These are phyloP conservation scores for Ciona savignyi DNA, from an alignment of 23 tunicate species.

Conservation along the genomic window DNA sequence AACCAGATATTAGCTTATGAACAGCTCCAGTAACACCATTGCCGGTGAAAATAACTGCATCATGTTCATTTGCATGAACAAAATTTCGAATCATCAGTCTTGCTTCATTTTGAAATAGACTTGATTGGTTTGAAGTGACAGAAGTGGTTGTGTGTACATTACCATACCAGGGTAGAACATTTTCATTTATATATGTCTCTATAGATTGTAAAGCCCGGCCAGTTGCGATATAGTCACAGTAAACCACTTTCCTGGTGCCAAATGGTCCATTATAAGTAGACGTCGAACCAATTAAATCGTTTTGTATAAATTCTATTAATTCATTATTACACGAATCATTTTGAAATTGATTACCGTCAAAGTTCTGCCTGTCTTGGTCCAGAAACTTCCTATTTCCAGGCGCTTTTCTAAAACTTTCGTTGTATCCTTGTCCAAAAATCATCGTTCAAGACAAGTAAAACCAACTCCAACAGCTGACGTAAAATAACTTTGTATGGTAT, in stretches of 20 bases:
- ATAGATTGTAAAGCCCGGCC: slow-evolving; percentile 69
- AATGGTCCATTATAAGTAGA: slow-evolving; percentile 57
- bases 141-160: slow-evolving; percentile 96
- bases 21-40: slow-evolving; percentile 93
- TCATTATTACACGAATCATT: background rate
- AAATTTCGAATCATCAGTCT: slow-evolving; percentile 67
- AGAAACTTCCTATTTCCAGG: background rate
- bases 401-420: background rate
- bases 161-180: slow-evolving; percentile 86
- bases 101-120: slow-evolving; percentile 88
- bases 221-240: slow-evolving; percentile 95
- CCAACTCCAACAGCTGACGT: too few relatives aligned
- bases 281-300: slow-evolving; percentile 77
- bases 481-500: too few relatives aligned
- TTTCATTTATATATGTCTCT: slow-evolving; percentile 63
- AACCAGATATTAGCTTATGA: slow-evolving; percentile 69
- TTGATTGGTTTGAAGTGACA: slow-evolving; percentile 82
- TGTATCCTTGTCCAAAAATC: background rate
- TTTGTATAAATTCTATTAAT: slow-evolving; percentile 36
- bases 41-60: slow-evolving; percentile 97
- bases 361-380: background rate
- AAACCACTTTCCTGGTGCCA: slow-evolving; percentile 62
- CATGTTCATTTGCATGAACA: slow-evolving; percentile 91
- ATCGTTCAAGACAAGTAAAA: too few relatives aligned
- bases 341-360: background rate